A percentile compares a stretch with the other conserved stretches of the same genome.
Evolutionary conservation across 2,113 vertebrate genomes (phyloP).

Genomic region (Phalacrocorax carbo): DNA sequence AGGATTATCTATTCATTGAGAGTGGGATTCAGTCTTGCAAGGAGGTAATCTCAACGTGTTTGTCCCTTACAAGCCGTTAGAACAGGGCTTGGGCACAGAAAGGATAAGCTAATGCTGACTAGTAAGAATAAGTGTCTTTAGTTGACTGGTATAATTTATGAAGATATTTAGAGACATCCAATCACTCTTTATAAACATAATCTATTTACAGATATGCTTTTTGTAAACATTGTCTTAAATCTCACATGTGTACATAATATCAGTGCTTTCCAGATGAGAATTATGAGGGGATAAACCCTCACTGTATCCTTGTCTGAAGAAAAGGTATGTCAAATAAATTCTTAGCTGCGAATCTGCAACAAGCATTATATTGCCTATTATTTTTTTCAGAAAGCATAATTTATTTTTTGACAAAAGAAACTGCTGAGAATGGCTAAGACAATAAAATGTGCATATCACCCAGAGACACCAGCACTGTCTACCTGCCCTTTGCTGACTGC

Average conservation of each 20-base stretch:
- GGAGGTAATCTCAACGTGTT: neutral
- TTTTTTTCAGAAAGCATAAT: conserved; percentile 4
- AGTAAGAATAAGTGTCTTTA: neutral
- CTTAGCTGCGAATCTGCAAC: neutral
- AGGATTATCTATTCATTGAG: neutral
- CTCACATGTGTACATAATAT: neutral
- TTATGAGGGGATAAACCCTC: neutral
- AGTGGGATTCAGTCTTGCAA: neutral
- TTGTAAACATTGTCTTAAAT: neutral
- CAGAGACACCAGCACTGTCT: conserved; percentile 7
- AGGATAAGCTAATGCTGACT: neutral
- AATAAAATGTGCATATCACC: neutral
- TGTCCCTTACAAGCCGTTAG: neutral
- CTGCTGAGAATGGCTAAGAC: neutral
- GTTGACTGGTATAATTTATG: neutral
- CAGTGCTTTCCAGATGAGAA: neutral
- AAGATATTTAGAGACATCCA: neutral
- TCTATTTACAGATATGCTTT: neutral
- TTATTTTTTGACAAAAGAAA: conserved; percentile 12
- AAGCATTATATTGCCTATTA: neutral
- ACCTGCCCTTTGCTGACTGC: conserved; percentile 27
- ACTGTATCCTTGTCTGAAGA: neutral
- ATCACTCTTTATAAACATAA: neutral
- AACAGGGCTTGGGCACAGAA: neutral
- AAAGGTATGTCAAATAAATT: neutral